Base-by-base conservation (phyloP, 2,888 invertebrate genomes). In the Netelia virgata region DNA sequence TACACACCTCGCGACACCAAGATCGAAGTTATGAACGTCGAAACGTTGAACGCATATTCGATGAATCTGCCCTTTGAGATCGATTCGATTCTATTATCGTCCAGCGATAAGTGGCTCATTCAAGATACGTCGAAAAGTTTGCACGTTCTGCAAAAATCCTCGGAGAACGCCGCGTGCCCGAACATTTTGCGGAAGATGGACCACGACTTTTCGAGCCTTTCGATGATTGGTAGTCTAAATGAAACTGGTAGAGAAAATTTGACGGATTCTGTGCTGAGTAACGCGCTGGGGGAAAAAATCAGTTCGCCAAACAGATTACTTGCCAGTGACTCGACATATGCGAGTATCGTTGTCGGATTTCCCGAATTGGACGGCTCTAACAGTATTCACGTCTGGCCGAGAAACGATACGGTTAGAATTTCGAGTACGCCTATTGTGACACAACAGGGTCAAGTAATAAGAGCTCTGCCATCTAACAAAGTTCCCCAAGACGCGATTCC, bases 251-350 rank as follows among this genome's bases (percentile, higher is more conserved):
- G 50, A 6, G 74, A 47, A 5, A 88, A 85, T 78, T 66, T 92
- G 53, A 47, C 57, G 1, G 87, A 86, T 64, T 55, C 82, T 10
- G 83, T 90, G 1, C 88, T 95, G 43, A 93, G 94, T 76, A 89
- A 91, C 63, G 93, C 92, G 3, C 85, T 95, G 9, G 87, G 90
- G 1, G 91, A 94, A 86, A 92, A 94, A 79, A 93, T 94, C 10
- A 90, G 92, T 63, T 92, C 94, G 28, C 94, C 95, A 0, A 95
- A 94, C 85, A 91, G 95, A 86, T 84, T 95, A 3, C 66, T 94
- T 1, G 91, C 92, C 1, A 92, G 93, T 10, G 91, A 93, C 16
- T 90, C 92, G 50, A 91, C 92, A 1, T 94, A 94, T 85, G 94
- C 94, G 14, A 92, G 92, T 16, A 85, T 95, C 11, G 91, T 93